These are phyloP conservation scores for Podarcis raffonei DNA, from an alignment of 2,113 vertebrate species.

Conservation along the genomic window DNA sequence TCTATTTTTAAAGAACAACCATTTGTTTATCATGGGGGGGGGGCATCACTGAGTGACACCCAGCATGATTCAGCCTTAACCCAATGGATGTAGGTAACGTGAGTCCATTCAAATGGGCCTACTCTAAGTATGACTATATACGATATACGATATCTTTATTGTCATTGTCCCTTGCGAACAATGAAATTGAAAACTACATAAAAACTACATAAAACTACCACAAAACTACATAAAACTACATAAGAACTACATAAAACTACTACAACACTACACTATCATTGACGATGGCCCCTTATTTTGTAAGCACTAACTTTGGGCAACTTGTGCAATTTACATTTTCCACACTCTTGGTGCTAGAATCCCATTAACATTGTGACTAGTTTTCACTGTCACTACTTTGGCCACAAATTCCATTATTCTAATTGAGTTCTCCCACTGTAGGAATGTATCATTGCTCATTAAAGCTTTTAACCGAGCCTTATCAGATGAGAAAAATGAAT, in stretches of 20 bases:
- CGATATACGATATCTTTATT: no score
- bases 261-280: no score
- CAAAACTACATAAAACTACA: no score
- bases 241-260: no score
- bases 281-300: neutral
- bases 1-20: neutral
- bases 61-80: neutral
- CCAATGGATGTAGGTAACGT: no score
- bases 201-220: no score
- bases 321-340: neutral
- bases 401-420: conserved; percentile 1
- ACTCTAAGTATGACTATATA: no score
- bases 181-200: no score
- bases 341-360: neutral
- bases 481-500: conserved; percentile 24
- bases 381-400: neutral
- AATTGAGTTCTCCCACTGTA: neutral
- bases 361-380: neutral
- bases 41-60: neutral
- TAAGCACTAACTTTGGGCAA: neutral
- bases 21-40: neutral
- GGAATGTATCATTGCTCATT: conserved; percentile 4
- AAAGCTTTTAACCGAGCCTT: conserved; percentile 11
- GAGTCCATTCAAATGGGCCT: no score
- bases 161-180: no score